Conservation (phyloP, 2,113 vertebrate genomes). For the Thomomys bottae region DNA sequence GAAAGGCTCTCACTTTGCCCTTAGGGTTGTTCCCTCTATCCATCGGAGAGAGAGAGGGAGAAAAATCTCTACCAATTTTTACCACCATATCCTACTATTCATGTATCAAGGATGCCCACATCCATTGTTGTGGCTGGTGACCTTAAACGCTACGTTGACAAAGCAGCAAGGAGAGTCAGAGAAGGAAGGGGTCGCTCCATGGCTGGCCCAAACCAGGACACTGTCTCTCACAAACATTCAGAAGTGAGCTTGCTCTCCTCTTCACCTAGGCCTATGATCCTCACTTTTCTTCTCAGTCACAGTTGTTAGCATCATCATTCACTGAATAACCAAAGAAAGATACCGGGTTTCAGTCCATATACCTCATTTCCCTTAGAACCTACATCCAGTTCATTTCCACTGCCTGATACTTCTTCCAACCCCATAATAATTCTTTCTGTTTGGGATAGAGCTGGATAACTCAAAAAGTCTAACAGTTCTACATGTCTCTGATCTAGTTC, state of each 20-base stretch:
- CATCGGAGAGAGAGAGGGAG: rapidly evolving
- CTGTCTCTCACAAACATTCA: neutral
- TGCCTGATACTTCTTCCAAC: neutral
- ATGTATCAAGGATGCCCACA: neutral
- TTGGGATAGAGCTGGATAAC: neutral
- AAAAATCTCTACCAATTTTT: neutral
- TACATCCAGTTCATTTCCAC: neutral
- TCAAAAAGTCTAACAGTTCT: neutral
- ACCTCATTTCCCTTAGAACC: neutral
- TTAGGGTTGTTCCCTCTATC: neutral
- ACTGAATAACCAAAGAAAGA: neutral
- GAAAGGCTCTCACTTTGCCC: neutral
- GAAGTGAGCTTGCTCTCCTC: neutral
- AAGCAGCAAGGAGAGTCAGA: neutral
- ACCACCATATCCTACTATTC: neutral
- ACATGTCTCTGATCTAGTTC: neutral
- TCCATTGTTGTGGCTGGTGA: neutral
- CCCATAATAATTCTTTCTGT: neutral
- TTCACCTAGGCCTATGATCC: neutral
- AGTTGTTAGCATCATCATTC: neutral
- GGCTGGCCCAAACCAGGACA: too few species aligned
- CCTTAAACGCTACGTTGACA: neutral
- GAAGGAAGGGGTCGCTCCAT: neutral
- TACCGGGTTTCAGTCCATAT: neutral
- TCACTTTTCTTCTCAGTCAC: neutral